These are phyloP conservation scores for Microctonus brassicae DNA, from an alignment of 2,888 invertebrate genomes.

Conservation along the genomic window DNA sequence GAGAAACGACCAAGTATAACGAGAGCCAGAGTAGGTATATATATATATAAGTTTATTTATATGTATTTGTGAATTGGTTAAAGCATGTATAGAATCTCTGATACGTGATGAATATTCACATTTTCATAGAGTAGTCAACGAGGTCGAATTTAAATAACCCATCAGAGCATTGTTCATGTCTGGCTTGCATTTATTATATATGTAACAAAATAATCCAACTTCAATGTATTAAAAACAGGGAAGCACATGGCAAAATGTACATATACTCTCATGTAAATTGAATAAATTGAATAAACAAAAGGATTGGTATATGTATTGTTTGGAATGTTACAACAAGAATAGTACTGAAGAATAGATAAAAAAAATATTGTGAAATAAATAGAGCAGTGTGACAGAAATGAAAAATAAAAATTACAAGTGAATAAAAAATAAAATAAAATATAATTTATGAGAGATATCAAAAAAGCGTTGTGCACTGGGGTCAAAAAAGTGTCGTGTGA, in stretches of 20 bases:
- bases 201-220: background rate
- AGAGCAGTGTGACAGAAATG: background rate
- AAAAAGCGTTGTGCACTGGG: background rate
- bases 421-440: background rate
- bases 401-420: background rate
- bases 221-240: background rate
- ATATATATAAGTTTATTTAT: background rate
- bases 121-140: background rate
- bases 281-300: background rate
- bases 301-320: background rate
- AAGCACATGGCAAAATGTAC: background rate
- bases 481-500: background rate
- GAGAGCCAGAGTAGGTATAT: background rate
- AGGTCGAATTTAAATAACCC: background rate
- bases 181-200: background rate
- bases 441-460: background rate
- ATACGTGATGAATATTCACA: constrained; percentile 5
- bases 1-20: background rate
- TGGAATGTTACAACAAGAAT: background rate
- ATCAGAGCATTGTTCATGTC: background rate
- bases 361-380: background rate
- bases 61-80: background rate
- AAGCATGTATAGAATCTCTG: background rate
- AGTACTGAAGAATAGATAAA: background rate
- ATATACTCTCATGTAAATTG: background rate